Percentiles rank a stretch among this genome's conserved stretches.
Conservation (phyloP, 2,888 invertebrate genomes). For the Tachina lurida region DNA sequence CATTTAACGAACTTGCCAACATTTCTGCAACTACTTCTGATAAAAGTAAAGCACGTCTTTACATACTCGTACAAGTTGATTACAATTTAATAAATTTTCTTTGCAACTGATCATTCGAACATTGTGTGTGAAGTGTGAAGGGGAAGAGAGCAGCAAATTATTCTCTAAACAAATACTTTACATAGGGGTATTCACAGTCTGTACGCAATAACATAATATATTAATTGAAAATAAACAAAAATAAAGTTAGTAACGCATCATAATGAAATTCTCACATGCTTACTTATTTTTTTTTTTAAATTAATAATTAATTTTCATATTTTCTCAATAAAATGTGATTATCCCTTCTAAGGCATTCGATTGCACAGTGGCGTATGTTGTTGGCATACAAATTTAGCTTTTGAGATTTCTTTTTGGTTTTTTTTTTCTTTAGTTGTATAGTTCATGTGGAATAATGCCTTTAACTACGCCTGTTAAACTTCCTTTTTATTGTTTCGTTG, state of each 20-base stretch:
- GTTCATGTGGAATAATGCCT: constrained; percentile 61
- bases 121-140: not conserved
- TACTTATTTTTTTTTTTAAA: not conserved
- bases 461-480: constrained; percentile 65
- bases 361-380: constrained; percentile 52
- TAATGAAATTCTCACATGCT: not conserved
- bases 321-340: constrained; percentile 20
- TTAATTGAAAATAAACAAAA: not conserved
- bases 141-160: not conserved
- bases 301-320: not conserved
- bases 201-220: not conserved
- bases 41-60: not conserved
- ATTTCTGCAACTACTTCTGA: not conserved
- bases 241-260: not conserved
- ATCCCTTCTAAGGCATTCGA: not conserved
- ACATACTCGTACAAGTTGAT: constrained; percentile 58
- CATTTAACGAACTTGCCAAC: constrained; percentile 65
- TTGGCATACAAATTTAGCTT: constrained; percentile 6
- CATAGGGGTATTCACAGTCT: constrained; percentile 26
- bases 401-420: constrained; percentile 17
- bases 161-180: constrained; percentile 20
- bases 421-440: constrained; percentile 42
- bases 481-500: constrained; percentile 53
- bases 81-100: constrained; percentile 71
- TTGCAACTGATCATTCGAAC: constrained; percentile 62